Evolutionary conservation across 2,797 vertebrate genomes (phyloP).

Genomic region (Gobionotothen gibberifrons): DNA sequence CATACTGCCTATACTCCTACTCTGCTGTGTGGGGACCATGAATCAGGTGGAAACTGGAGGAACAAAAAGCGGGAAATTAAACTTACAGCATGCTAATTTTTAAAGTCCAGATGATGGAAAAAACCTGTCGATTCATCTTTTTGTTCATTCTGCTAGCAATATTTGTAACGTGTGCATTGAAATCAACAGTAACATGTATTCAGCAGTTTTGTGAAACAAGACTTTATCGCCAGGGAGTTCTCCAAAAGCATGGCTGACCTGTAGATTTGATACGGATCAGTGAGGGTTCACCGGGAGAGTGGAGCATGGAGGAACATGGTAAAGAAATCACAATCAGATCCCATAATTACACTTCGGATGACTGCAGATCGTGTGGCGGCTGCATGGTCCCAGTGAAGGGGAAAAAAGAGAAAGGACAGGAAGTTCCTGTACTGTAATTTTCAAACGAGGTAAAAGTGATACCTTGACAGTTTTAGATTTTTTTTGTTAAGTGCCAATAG

Average conservation of each 20-base stretch:
- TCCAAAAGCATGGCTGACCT: slow-evolving; percentile 91
- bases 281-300: slow-evolving; percentile 76
- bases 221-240: slow-evolving; percentile 91
- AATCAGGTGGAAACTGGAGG: slow-evolving; percentile 90
- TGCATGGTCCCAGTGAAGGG: slow-evolving; percentile 30
- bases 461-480: slow-evolving; percentile 45
- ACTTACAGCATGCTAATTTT: slow-evolving; percentile 94
- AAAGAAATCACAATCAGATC: slow-evolving; percentile 66
- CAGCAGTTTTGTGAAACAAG: slow-evolving; percentile 92
- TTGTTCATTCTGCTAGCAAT: slow-evolving; percentile 85
- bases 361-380: slow-evolving; percentile 63
- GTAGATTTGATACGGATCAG: slow-evolving; percentile 93
- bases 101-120: slow-evolving; percentile 92
- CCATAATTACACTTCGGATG: slow-evolving; percentile 70
- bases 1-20: slow-evolving; percentile 75
- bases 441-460: slow-evolving; percentile 62
- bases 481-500: not conserved
- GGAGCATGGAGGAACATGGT: slow-evolving; percentile 32
- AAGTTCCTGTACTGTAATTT: slow-evolving; percentile 60
- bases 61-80: slow-evolving; percentile 86
- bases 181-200: slow-evolving; percentile 91
- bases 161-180: slow-evolving; percentile 48
- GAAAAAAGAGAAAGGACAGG: slow-evolving; percentile 22
- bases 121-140: slow-evolving; percentile 92
- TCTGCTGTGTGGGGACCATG: slow-evolving; percentile 85